These are phyloP conservation scores for Hormiphora californensis DNA, from an alignment of 37 sponge, comb jelly and placozoan species.

Conservation along the genomic window DNA sequence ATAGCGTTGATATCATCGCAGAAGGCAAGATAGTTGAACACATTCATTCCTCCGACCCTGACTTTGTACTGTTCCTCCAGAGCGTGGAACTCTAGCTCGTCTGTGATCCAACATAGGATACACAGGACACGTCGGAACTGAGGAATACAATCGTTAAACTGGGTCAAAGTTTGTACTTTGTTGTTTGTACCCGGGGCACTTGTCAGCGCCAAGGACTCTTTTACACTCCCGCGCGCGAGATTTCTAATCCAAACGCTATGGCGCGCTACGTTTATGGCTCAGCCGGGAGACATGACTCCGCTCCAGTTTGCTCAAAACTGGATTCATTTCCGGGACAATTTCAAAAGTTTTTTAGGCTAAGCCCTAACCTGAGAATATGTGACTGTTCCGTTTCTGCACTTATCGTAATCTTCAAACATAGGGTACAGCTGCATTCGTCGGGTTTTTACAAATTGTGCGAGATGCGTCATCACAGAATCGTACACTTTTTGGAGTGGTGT, in stretches of 20 bases:
- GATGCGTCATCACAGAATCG: slow-evolving; percentile 60
- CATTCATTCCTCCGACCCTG: slow-evolving; percentile 69
- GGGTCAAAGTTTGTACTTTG: no score
- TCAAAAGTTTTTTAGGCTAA: no score
- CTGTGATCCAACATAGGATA: slow-evolving; percentile 63
- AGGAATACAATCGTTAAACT: neutral
- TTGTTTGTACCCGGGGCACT: no score
- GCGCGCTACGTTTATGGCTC: no score
- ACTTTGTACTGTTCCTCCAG: slow-evolving; percentile 70
- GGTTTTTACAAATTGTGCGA: slow-evolving; percentile 74
- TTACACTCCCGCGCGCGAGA: no score
- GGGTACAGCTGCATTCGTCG: slow-evolving; percentile 76
- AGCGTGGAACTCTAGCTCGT: slow-evolving; percentile 66
- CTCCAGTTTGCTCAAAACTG: no score
- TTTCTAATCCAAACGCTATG: no score
- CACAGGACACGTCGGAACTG: slow-evolving; percentile 88
- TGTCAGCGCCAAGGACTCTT: no score
- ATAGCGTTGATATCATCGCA: slow-evolving; percentile 69
- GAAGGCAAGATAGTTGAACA: slow-evolving; percentile 86
- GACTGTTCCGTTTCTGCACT: slow-evolving; percentile 79
- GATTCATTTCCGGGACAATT: no score
- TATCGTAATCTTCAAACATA: slow-evolving; percentile 87
- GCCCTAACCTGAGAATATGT: slow-evolving; percentile 65
- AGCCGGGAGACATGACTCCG: no score
- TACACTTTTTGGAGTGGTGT: slow-evolving; percentile 39